Conservation (phyloP, 2,888 invertebrate genomes). For the Cloeon dipterum region DNA sequence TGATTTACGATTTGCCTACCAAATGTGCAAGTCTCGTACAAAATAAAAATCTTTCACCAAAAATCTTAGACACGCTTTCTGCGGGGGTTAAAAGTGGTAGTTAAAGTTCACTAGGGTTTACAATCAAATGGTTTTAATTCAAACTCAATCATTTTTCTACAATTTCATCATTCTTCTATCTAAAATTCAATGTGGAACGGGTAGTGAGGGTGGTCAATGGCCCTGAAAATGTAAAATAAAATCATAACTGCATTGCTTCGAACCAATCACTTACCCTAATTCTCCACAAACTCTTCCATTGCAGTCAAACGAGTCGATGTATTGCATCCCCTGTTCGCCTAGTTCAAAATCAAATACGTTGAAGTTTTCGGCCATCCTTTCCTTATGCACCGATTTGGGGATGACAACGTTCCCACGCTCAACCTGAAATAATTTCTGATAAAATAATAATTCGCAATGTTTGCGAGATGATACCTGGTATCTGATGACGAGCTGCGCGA, state of each 20-base stretch:
- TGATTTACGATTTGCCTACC: too few species aligned
- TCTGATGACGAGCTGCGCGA: conserved; percentile 17
- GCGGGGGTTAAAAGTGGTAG: too few species aligned
- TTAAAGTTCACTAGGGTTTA: too few species aligned
- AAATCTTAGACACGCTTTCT: too few species aligned
- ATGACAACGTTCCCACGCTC: conserved; percentile 17
- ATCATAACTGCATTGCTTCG: conserved; percentile 1
- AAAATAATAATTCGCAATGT: too few species aligned
- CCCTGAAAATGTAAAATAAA: conserved; percentile 12
- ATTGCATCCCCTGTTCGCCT: conserved; percentile 14
- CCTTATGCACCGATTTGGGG: conserved; percentile 18
- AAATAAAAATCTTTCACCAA: too few species aligned
- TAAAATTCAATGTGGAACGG: conserved; percentile 23
- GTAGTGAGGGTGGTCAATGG: conserved; percentile 21
- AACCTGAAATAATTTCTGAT: too few species aligned
- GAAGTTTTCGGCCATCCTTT: conserved; percentile 17
- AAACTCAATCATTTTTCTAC: too few species aligned
- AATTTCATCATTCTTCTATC: conserved; percentile 6
- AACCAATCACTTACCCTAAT: background rate
- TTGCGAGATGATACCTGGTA: too few species aligned
- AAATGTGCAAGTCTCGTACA: too few species aligned
- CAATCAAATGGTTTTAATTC: too few species aligned
- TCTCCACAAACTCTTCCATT: conserved; percentile 11
- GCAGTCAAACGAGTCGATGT: conserved; percentile 13
- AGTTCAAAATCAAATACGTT: conserved; percentile 16